Base-by-base conservation (phyloP, 2,113 vertebrate species). In the Haliaeetus leucogaster region DNA sequence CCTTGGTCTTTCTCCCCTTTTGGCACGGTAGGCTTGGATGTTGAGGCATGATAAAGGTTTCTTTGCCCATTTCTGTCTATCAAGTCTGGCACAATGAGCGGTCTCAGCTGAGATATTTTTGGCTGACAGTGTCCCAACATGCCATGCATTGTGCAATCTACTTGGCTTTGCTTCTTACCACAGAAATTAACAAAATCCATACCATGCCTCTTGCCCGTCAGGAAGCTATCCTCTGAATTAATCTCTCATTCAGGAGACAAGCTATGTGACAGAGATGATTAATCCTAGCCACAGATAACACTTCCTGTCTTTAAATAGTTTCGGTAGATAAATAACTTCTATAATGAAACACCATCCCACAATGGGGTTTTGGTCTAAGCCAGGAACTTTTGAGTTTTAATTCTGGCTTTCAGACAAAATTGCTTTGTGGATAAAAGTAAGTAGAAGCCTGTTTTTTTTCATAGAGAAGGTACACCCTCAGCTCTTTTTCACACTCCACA, bases 291-390 rank as follows among this genome's bases (percentile, higher is more conserved):
- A 82, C 93, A 92, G 32, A n/a, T 92, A 96, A 84, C 68, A 80
- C 82, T 96, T 98, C 95, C 95, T 94, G 66, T 88, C 90, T 96
- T 96, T 91, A 94, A 95, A 96, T 94, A 92, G 92, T 97, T 97
- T 97, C 2, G 3, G 81, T 82, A 94, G 86, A 95, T 95, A 97
- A 97, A 94, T 97, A 93, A 86, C 43, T 87, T 95, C 76, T 83
- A 4, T 95, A 96, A 93, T 87, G 86, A 94, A 96, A 95, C 62
- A 42, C 71, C 81, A 47, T 71, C 84, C 95, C 78, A 66, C 92
- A 91, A 20, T 3, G 19, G 40, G 76, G 53, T 93, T 95, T 91
- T 95, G 76, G 92, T 78, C 72, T 83, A 85, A 87, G 91, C 62
- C 86, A 94, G 66, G 81, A 97, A 94, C 74, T 90, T 93, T 1